Percentiles rank a stretch among this genome's conserved stretches.
Evolutionary conservation across 92 coral and sea anemone genomes (phyloP).

Genomic region (Porites evermanni): DNA sequence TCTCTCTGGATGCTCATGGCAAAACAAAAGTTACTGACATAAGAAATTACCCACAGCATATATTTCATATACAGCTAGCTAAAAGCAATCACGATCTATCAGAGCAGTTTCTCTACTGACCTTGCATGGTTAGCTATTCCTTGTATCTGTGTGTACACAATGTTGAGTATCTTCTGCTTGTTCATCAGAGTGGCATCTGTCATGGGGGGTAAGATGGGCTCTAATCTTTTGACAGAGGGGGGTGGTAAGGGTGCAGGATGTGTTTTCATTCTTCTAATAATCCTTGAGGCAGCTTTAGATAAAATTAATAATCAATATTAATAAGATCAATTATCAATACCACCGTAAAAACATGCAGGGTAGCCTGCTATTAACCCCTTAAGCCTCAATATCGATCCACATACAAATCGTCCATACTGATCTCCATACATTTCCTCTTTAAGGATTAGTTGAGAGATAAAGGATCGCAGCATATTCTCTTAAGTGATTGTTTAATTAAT

Average conservation of each 20-base stretch:
- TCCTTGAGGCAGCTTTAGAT: constrained; percentile 74
- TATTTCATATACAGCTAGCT: background rate
- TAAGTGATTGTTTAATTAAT: too few species aligned
- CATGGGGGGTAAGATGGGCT: constrained; percentile 85
- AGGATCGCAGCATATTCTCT: too few species aligned
- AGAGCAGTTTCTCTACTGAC: constrained; percentile 45
- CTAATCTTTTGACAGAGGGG: constrained; percentile 80
- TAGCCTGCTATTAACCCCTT: too few species aligned
- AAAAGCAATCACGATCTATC: background rate
- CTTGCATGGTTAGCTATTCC: constrained; percentile 85
- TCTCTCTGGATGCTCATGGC: background rate
- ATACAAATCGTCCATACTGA: too few species aligned
- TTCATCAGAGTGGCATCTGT: constrained; percentile 79
- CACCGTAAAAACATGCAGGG: too few species aligned
- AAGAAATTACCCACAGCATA: background rate
- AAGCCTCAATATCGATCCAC: too few species aligned
- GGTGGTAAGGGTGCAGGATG: constrained; percentile 82
- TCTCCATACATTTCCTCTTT: too few species aligned
- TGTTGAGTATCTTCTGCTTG: constrained; percentile 83
- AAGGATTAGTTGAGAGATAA: too few species aligned
- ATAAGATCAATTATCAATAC: background rate
- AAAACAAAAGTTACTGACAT: background rate
- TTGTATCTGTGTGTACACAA: constrained; percentile 77
- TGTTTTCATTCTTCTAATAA: constrained; percentile 78
- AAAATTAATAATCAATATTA: background rate